Evolutionary conservation across 2,113 vertebrate genomes (phyloP).

Genomic region (Aythya baeri): DNA sequence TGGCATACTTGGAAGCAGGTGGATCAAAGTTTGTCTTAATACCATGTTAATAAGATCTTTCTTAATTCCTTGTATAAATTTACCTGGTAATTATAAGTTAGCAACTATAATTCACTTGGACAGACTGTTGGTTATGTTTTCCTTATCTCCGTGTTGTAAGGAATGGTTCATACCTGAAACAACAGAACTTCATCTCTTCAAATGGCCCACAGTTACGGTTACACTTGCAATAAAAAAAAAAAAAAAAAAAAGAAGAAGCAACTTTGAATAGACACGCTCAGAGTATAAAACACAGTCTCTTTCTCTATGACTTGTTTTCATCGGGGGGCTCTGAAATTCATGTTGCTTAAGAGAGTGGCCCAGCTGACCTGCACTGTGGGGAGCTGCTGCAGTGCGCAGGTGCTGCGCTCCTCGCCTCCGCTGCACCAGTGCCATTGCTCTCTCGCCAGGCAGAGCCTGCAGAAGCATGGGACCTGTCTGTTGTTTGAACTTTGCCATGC

Average conservation of each 20-base stretch:
- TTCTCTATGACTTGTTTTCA: neutral
- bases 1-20: neutral
- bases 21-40: conserved; percentile 9
- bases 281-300: neutral
- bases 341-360: fast-evolving
- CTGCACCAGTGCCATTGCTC: neutral
- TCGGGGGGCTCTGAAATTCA: neutral
- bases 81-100: conserved; percentile 77
- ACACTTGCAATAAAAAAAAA: neutral
- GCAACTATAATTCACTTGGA: conserved; percentile 67
- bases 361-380: neutral
- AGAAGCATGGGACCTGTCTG: fast-evolving
- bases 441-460: neutral
- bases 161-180: conserved; percentile 52
- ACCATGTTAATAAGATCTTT: conserved; percentile 18
- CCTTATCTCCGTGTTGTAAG: conserved; percentile 45
- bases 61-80: conserved; percentile 68
- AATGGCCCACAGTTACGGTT: conserved; percentile 72
- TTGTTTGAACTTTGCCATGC: neutral
- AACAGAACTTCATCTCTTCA: conserved; percentile 60
- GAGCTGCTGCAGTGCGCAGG: neutral
- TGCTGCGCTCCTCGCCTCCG: fast-evolving
- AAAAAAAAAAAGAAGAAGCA: conserved; percentile 47
- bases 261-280: conserved; percentile 32
- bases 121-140: conserved; percentile 68